phyloP scores from a whole-genome alignment of 2,797 vertebrate genomes.

The Amphiprion clarkii region DNA sequence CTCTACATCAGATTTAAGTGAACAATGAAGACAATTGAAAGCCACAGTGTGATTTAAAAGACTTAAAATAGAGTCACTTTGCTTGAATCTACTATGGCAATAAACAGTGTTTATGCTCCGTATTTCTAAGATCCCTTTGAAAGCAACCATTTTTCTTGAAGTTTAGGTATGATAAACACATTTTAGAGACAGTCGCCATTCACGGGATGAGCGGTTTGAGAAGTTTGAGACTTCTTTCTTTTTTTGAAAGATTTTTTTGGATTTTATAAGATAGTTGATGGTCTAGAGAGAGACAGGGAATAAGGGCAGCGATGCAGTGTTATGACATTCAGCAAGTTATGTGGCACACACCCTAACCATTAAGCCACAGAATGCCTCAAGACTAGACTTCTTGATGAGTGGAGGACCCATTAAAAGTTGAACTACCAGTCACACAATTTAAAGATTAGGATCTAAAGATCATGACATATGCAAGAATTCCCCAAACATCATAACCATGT shows the following conservation, averaged over 20 bases:
- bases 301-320: background rate
- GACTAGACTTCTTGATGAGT: conserved; percentile 8
- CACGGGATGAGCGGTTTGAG: conserved; percentile 12
- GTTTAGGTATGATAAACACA: conserved; percentile 22
- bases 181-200: conserved; percentile 19
- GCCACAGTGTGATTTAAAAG: conserved; percentile 21
- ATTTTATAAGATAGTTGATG: background rate
- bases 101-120: conserved; percentile 15
- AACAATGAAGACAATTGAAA: background rate
- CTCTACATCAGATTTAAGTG: background rate
- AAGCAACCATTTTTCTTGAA: conserved; percentile 15
- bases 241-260: background rate
- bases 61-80: conserved; percentile 16
- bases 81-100: conserved; percentile 12
- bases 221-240: conserved; percentile 9
- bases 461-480: background rate
- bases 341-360: background rate
- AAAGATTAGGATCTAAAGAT: background rate
- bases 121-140: conserved; percentile 16
- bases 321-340: background rate
- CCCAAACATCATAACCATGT: background rate
- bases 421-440: background rate
- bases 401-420: conserved; percentile 9
- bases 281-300: background rate
- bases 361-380: conserved; percentile 3